Percentiles rank a stretch among this genome's conserved stretches.
phyloP scores from a whole-genome alignment of 2,113 vertebrate species.

The Vicugna pacos region DNA sequence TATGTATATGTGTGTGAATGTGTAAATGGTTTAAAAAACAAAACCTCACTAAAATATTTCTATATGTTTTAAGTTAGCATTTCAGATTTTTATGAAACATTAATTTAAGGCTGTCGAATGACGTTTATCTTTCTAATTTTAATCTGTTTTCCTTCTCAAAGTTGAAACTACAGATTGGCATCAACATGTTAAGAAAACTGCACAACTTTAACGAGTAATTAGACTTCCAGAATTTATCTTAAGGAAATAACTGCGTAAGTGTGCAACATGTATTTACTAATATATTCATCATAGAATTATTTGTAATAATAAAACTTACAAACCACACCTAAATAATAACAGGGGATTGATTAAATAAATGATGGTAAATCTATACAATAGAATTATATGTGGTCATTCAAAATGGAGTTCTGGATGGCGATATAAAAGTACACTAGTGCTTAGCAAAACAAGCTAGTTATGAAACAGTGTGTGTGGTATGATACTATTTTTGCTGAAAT shows the following conservation, averaged over 20 bases:
- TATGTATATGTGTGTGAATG: neutral
- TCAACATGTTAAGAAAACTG: neutral
- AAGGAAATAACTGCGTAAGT: neutral
- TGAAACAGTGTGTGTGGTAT: neutral
- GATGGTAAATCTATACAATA: neutral
- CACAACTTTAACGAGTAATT: neutral
- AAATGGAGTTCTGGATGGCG: neutral
- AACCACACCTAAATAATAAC: neutral
- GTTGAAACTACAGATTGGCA: neutral
- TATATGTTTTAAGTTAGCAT: neutral
- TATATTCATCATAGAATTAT: neutral
- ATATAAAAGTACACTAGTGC: neutral
- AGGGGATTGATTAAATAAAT: neutral
- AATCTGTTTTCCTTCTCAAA: neutral
- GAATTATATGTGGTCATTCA: neutral
- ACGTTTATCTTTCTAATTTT: neutral
- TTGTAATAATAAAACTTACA: neutral
- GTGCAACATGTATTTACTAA: neutral
- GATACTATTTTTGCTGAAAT: neutral
- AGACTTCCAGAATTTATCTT: neutral
- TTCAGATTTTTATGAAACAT: slow-evolving; percentile 17
- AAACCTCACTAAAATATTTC: neutral
- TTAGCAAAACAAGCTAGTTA: neutral
- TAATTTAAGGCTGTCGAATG: neutral
- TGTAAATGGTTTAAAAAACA: neutral